Evolutionary conservation across 2,797 vertebrate genomes (phyloP).

Genomic region (Propithecus perrieri): DNA sequence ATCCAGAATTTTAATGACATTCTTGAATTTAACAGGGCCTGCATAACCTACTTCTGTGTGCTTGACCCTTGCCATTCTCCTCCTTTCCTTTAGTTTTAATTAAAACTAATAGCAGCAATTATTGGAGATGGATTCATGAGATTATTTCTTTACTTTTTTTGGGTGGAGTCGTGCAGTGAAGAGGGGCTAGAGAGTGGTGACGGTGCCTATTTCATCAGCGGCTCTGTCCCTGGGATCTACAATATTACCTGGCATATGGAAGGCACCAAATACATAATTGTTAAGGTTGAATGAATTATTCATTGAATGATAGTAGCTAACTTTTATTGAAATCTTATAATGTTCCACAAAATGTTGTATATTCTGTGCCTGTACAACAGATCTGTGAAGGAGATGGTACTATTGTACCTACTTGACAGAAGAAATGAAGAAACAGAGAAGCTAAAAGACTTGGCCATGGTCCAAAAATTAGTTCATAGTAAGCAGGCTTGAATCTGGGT

Average conservation of each 20-base stretch:
- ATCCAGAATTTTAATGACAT: background rate
- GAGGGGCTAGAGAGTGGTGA: background rate
- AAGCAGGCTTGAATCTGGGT: background rate
- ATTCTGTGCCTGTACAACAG: background rate
- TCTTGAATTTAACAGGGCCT: background rate
- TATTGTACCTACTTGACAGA: background rate
- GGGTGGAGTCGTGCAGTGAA: rapidly evolving
- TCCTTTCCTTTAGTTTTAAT: background rate
- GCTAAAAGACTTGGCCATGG: background rate
- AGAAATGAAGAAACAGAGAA: background rate
- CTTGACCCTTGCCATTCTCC: background rate
- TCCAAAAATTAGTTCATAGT: rapidly evolving
- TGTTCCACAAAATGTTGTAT: background rate
- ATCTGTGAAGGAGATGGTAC: background rate
- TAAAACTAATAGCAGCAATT: background rate
- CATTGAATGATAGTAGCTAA: background rate
- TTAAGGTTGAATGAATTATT: background rate
- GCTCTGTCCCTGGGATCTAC: background rate
- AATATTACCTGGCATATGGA: background rate
- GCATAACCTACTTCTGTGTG: too few relatives aligned
- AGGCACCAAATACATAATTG: background rate
- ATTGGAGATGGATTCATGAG: background rate
- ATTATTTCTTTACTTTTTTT: background rate
- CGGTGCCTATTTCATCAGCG: background rate
- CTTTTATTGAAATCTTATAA: background rate